A percentile compares a stretch with the other conserved stretches of the same genome.
These are phyloP conservation scores for Cosmorhoe ocellata DNA, from an alignment of 2,888 invertebrate genomes.

Conservation along the genomic window DNA sequence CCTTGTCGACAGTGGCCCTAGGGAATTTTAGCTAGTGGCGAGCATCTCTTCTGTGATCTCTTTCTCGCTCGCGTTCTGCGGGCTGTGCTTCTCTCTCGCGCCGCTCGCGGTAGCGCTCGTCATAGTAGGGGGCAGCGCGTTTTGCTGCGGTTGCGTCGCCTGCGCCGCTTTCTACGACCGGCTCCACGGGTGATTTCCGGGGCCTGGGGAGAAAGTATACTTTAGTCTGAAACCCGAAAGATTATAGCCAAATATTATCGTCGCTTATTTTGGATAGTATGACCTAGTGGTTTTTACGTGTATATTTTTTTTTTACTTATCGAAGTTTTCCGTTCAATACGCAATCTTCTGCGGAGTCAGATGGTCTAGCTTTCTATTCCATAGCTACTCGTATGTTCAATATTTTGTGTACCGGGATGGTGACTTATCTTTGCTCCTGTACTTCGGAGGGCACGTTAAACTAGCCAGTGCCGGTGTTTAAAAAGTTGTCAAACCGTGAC, in stretches of 20 bases:
- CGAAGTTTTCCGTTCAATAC: too few species aligned
- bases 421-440: too few species aligned
- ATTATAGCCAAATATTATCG: not conserved
- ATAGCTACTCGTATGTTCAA: too few species aligned
- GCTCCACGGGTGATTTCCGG: constrained; percentile 84
- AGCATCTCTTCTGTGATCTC: constrained; percentile 68
- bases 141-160: constrained; percentile 74
- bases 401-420: too few species aligned
- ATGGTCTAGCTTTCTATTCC: too few species aligned
- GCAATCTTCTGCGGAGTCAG: too few species aligned
- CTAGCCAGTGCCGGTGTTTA: too few species aligned
- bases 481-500: too few species aligned
- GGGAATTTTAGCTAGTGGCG: constrained; percentile 26
- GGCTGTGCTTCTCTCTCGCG: constrained; percentile 72
- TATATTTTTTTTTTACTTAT: too few species aligned
- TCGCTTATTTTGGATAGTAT: not conserved
- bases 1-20: too few species aligned
- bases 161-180: constrained; percentile 71
- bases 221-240: not conserved
- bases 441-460: too few species aligned
- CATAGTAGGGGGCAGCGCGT: constrained; percentile 89
- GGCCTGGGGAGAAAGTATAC: constrained; percentile 59
- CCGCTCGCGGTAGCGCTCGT: constrained; percentile 90
- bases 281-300: too few species aligned
- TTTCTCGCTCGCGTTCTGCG: constrained; percentile 79